Base-by-base conservation (phyloP, 2,888 invertebrate species). In the Apodemia zela region DNA sequence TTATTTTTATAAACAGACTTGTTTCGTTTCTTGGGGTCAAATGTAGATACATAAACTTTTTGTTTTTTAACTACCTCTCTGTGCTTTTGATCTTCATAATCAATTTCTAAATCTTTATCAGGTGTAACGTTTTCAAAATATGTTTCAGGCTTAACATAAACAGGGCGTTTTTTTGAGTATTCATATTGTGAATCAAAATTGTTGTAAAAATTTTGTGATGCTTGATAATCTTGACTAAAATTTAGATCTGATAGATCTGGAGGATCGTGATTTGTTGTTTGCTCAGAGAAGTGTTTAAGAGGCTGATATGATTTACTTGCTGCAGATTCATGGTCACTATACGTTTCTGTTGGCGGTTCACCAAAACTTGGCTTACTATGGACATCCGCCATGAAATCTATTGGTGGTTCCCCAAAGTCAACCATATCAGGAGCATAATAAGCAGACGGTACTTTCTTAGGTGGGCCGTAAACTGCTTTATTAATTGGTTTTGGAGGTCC, bases 241-340 rank as follows among this genome's bases (percentile, higher is more conserved):
- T 35, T 57, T 17, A n/a, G 18, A 13, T 38, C 38, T 13, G 11
- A 38, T 10, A 42, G 5, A 8, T 38, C 45, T 0, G 84, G 82
- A 15, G 75, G 74, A 10, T 85, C 84, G 18, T 87, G 87, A 29
- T 62, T 73, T 15, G 63, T 61, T 3, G 88, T 87, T 7, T 89
- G 89, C 66, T 90, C 89, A 2, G 78, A 89, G 66, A 89, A 89
- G 7, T 83, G 65, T 2, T 80, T 76, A 15, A 25, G 18, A 21
- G 54, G 15, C 15, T 21, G 25, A 25, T 54, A 25, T 25, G 13
- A 21, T 21, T 21, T 21, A 6, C 15, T 54, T 5, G 25, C 18
- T 6, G 13, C 15, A 15, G 15, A 5, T 49, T 72, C 71, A n/a
- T 74, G 75, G 11, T 77, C 74, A 29, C 65, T 61, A 0, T 70